Base-by-base conservation (phyloP, 2,888 invertebrate species). In the Acanthosepion esculentum region DNA sequence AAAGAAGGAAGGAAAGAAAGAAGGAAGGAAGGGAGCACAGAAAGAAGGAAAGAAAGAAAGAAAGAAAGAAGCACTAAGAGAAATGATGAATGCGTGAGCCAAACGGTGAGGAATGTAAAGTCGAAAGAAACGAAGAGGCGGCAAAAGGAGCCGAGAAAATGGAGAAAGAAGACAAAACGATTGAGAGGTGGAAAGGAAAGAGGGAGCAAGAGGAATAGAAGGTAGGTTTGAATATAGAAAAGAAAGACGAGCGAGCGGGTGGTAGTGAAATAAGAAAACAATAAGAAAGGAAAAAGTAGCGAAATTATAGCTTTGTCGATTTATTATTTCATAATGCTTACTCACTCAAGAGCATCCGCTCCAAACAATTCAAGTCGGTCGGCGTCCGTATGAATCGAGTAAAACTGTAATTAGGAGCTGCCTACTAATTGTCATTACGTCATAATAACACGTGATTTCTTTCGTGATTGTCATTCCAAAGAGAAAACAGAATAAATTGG, bases 311-410 rank as follows among this genome's bases (percentile, higher is more conserved):
- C 78, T 12, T 55, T 55, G 55, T 15, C 26, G 78, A 78, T 78
- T 29, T 78, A 78, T 78, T n/a, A n/a, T 78, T 78, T 78, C 29
- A 78, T n/a, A 78, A n/a, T 78, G 55, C 8, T 78, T n/a, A 29
- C 29, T 78, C 78, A 78, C 78, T 78, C 78, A 78, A 78, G 29
- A n/a, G 78, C 78, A 78, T 78, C 78, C 78, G 78, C n/a, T 78
- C 7, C 15, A 78, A 78, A 78, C 78, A 78, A 78, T 78, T 78
- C 78, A 78, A n/a, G 78, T n/a, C n/a, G n/a, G n/a, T 78, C 78
- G 78, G 8, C 8, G 78, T n/a, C n/a, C n/a, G 78, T 3, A 29
- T n/a, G 78, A 78, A 78, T n/a, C 78, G 78, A 10, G 78, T 29
- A 7, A 78, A 78, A 78, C n/a, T n/a, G n/a, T 78, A 78, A 78